Conservation (phyloP, 2,888 invertebrate species). For the Anticlea derivata region DNA sequence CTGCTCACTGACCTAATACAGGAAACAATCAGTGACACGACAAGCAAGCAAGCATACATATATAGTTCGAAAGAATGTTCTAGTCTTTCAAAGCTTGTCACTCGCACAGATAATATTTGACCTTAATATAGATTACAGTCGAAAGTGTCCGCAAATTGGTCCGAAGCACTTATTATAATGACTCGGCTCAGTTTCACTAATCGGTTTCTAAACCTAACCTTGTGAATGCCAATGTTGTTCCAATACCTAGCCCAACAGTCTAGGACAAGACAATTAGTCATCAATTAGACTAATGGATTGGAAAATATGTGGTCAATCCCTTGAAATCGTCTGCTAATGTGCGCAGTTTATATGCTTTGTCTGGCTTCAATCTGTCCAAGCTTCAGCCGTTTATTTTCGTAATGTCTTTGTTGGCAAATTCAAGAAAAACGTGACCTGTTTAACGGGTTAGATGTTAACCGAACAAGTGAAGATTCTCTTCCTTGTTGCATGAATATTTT, state of each 20-base stretch:
- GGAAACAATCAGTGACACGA: no score
- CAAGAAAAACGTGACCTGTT: slow-evolving; percentile 17
- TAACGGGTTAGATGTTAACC: slow-evolving; percentile 1
- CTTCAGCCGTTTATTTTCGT: slow-evolving; percentile 13
- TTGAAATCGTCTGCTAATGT: slow-evolving; percentile 19
- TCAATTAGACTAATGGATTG: slow-evolving; percentile 47
- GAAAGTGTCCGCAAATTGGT: slow-evolving; percentile 33
- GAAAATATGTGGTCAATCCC: slow-evolving; percentile 23
- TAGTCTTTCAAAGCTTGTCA: not conserved
- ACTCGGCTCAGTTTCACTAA: slow-evolving; percentile 33
- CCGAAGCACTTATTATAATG: slow-evolving; percentile 40
- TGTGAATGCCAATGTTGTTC: slow-evolving; percentile 29
- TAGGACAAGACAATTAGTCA: slow-evolving; percentile 32
- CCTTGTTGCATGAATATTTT: not conserved
- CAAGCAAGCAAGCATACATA: no score
- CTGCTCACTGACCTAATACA: no score
- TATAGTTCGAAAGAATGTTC: not conserved
- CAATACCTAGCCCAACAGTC: slow-evolving; percentile 22
- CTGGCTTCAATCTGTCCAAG: slow-evolving; percentile 17
- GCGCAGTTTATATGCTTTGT: slow-evolving; percentile 24
- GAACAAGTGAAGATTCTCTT: not conserved
- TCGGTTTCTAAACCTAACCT: slow-evolving; percentile 29
- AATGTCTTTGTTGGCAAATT: slow-evolving; percentile 16
- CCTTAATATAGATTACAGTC: slow-evolving; percentile 16
- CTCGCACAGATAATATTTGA: not conserved